Evolutionary conservation across 2,113 vertebrate species (phyloP).

Genomic region (Gallinago jamesoni): DNA sequence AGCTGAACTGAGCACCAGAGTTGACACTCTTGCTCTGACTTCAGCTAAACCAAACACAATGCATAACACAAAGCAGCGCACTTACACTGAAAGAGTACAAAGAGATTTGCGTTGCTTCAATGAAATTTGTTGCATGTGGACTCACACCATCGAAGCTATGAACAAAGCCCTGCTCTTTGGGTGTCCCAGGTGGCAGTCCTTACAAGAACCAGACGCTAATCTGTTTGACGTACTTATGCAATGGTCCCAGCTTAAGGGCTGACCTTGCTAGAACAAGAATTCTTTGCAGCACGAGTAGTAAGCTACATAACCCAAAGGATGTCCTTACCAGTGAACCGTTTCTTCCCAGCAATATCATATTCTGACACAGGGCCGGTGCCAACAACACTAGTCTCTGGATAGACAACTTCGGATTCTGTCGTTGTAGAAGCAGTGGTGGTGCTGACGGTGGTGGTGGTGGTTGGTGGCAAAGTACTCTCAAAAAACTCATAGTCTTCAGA

Average conservation of each 20-base stretch:
- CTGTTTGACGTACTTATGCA: neutral
- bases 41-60: neutral
- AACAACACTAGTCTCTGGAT: constrained; percentile 60
- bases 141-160: neutral
- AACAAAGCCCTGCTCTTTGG: neutral
- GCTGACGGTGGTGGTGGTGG: constrained; percentile 47
- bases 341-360: constrained; percentile 89
- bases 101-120: neutral
- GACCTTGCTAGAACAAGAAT: neutral
- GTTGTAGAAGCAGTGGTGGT: constrained; percentile 22
- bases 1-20: neutral
- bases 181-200: neutral
- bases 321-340: constrained; percentile 89
- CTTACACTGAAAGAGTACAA: neutral
- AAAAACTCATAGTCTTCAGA: constrained; percentile 74
- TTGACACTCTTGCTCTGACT: neutral
- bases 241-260: neutral
- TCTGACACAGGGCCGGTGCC: constrained; percentile 82
- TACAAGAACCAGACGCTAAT: neutral
- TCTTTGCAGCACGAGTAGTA: neutral
- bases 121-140: neutral
- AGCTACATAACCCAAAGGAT: neutral
- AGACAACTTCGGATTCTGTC: neutral
- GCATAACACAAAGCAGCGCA: neutral
- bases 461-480: constrained; percentile 76